Conservation (phyloP, 2,797 vertebrate genomes). For the Gymnodraco acuticeps region DNA sequence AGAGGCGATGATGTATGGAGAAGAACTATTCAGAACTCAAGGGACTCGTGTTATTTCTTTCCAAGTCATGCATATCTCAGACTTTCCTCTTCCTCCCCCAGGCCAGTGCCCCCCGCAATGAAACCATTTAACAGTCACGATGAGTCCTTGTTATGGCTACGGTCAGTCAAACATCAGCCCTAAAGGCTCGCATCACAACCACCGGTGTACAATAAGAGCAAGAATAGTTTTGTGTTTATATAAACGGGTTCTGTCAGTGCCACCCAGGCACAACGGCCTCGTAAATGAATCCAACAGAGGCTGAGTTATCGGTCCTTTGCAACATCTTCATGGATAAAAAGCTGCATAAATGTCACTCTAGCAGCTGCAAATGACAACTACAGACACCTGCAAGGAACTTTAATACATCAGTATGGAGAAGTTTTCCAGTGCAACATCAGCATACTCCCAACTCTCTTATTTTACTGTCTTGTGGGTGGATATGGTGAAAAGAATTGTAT, state of each 20-base stretch:
- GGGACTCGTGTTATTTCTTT: slow-evolving; percentile 39
- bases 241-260: slow-evolving; percentile 43
- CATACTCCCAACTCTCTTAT: slow-evolving; percentile 13
- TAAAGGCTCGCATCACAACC: slow-evolving; percentile 51
- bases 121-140: slow-evolving; percentile 47
- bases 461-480: slow-evolving; percentile 31
- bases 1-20: neutral
- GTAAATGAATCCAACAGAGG: slow-evolving; percentile 15
- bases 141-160: slow-evolving; percentile 70
- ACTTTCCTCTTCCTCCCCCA: slow-evolving; percentile 60
- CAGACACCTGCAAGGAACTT: neutral
- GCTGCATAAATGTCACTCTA: neutral
- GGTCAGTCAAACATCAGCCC: slow-evolving; percentile 57
- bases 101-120: slow-evolving; percentile 37
- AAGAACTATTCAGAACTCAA: slow-evolving; percentile 33
- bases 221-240: slow-evolving; percentile 68
- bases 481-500: slow-evolving; percentile 25
- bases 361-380: neutral
- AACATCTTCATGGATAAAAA: slow-evolving; percentile 14
- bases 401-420: neutral
- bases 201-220: slow-evolving; percentile 46
- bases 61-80: slow-evolving; percentile 57
- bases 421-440: slow-evolving; percentile 11
- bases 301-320: neutral
- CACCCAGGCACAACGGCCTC: slow-evolving; percentile 39